phyloP scores from a whole-genome alignment of 2,113 vertebrate species.

The Astur gentilis region DNA sequence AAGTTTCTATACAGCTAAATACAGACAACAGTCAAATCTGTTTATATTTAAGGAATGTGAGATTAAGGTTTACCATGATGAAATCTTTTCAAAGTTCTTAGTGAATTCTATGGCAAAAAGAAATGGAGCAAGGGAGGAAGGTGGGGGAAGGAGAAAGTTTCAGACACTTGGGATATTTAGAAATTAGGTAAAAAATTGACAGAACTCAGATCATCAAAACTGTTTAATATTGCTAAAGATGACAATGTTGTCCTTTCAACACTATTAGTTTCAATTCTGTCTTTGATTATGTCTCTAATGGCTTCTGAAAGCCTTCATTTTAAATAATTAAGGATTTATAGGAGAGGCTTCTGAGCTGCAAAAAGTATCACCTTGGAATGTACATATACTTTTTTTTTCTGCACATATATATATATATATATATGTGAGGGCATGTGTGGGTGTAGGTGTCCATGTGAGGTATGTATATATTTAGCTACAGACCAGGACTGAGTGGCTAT shows the following conservation, averaged over 20 bases:
- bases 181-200: not conserved
- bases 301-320: not conserved
- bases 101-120: not conserved
- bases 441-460: not conserved
- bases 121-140: not conserved
- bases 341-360: not conserved
- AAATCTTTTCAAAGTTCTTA: not conserved
- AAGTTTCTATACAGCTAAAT: not conserved
- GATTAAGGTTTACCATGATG: not conserved
- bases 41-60: not conserved
- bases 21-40: not conserved
- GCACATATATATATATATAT: too few species aligned
- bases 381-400: not conserved
- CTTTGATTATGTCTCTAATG: not conserved
- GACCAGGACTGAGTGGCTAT: not conserved
- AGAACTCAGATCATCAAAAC: not conserved
- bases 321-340: not conserved
- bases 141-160: not conserved
- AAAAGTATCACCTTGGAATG: not conserved
- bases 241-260: not conserved
- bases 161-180: not conserved
- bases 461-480: not conserved
- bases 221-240: not conserved
- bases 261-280: not conserved
- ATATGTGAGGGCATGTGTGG: too few species aligned